Evolutionary conservation across 2,113 vertebrate species (phyloP).

Genomic region (Oreochromis spilurus): DNA sequence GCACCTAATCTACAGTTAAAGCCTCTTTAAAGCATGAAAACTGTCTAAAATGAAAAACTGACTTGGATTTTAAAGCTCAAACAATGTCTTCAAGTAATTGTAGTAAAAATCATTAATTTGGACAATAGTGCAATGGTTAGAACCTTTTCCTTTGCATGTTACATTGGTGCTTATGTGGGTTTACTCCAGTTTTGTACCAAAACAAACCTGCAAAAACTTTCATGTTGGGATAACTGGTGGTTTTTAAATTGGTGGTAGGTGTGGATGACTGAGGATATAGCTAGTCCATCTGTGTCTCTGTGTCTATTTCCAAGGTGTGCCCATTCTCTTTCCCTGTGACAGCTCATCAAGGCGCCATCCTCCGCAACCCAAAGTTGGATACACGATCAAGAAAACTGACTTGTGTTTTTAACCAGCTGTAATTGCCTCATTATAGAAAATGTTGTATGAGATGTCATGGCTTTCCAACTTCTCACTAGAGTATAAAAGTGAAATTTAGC

Average conservation of each 20-base stretch:
- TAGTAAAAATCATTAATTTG: not conserved
- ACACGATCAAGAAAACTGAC: not conserved
- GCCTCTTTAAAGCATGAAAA: constrained; percentile 18
- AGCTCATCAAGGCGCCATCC: not conserved
- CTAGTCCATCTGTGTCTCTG: not conserved
- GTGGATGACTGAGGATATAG: not conserved
- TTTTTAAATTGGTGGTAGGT: fast-evolving
- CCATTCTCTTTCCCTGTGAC: not conserved
- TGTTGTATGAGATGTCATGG: not conserved
- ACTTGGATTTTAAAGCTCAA: not conserved
- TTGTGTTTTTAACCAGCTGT: not conserved
- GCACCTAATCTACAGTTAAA: constrained; percentile 14
- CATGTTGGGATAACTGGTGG: not conserved
- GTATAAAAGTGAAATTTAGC: not conserved
- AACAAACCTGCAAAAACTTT: not conserved
- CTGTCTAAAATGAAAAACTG: not conserved
- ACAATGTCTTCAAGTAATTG: not conserved
- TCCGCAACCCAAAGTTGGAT: not conserved
- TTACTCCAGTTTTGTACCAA: not conserved
- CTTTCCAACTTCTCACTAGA: not conserved
- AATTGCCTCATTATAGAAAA: not conserved
- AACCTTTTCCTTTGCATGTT: not conserved
- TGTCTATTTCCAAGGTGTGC: not conserved
- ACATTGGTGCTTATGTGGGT: too few relatives aligned
- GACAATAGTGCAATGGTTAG: not conserved